Percentiles rank a stretch among this genome's conserved stretches.
Evolutionary conservation across 2,113 vertebrate species (phyloP).

Genomic region (Columbina picui): DNA sequence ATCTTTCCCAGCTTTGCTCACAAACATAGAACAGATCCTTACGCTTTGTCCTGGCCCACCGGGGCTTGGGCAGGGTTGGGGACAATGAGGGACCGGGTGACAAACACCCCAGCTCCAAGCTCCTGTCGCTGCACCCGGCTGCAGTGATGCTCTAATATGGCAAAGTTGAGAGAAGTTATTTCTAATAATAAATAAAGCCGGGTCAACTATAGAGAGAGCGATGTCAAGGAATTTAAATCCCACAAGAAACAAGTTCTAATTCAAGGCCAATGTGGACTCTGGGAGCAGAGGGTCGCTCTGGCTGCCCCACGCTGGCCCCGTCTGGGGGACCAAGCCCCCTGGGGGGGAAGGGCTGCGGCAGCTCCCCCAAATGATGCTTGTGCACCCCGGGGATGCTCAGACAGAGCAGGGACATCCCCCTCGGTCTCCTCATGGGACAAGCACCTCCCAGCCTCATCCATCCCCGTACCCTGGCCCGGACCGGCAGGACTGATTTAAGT

Average conservation of each 20-base stretch:
- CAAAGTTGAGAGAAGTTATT: background rate
- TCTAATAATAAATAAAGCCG: background rate
- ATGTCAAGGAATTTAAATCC: background rate
- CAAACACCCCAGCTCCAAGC: background rate
- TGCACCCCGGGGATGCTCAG: background rate
- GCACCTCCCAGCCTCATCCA: background rate
- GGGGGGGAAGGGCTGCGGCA: background rate
- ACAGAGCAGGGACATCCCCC: background rate
- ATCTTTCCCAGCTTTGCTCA: background rate
- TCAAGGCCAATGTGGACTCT: background rate
- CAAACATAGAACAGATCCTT: fast-evolving
- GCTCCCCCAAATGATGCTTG: background rate
- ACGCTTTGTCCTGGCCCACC: background rate
- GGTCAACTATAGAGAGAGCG: background rate
- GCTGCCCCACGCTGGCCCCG: background rate
- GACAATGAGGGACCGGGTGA: background rate
- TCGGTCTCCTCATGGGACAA: background rate
- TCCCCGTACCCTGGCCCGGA: background rate
- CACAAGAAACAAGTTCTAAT: background rate
- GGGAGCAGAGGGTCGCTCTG: background rate
- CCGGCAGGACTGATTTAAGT: fast-evolving
- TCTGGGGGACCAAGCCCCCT: fast-evolving
- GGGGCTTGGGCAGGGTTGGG: background rate
- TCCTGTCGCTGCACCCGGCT: fast-evolving
- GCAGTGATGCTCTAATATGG: background rate